Percentiles rank a stretch among this genome's conserved stretches.
Conservation (phyloP, 2,797 vertebrate genomes). For the Eutrigla gurnardus region DNA sequence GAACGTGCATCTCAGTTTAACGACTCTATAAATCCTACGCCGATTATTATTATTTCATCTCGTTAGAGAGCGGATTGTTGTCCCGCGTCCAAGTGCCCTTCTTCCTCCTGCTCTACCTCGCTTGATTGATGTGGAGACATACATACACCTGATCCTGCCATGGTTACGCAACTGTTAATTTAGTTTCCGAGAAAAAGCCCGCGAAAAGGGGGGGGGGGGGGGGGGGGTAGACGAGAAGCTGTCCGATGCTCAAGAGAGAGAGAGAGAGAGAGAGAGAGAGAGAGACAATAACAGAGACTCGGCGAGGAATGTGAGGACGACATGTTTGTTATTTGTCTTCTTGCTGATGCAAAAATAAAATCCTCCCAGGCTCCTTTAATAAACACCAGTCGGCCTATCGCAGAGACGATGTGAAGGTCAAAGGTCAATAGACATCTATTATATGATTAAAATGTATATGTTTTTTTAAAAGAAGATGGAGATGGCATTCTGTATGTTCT, state of each 20-base stretch:
- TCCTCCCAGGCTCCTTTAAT: conserved; percentile 15
- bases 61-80: conserved; percentile 7
- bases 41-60: not conserved
- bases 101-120: not conserved
- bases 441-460: too few species aligned
- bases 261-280: not conserved
- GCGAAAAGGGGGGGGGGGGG: too few species aligned
- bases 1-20: conserved; percentile 32
- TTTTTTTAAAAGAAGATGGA: too few species aligned
- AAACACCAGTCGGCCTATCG: conserved; percentile 5
- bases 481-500: too few species aligned
- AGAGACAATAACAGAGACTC: conserved; percentile 16
- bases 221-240: too few species aligned
- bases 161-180: conserved; percentile 21
- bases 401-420: not conserved
- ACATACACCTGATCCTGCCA: conserved; percentile 16
- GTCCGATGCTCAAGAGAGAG: too few species aligned
- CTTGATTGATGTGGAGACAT: not conserved
- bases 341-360: conserved; percentile 8
- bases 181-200: conserved; percentile 8
- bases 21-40: conserved; percentile 44
- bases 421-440: too few species aligned
- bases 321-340: conserved; percentile 38
- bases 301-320: conserved; percentile 11
- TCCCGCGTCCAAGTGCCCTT: conserved; percentile 5